Evolutionary conservation across 2,797 vertebrate genomes (phyloP), one percentile per base, ranked within the genome.

Genomic region (Bradypodion ventrale): DNA sequence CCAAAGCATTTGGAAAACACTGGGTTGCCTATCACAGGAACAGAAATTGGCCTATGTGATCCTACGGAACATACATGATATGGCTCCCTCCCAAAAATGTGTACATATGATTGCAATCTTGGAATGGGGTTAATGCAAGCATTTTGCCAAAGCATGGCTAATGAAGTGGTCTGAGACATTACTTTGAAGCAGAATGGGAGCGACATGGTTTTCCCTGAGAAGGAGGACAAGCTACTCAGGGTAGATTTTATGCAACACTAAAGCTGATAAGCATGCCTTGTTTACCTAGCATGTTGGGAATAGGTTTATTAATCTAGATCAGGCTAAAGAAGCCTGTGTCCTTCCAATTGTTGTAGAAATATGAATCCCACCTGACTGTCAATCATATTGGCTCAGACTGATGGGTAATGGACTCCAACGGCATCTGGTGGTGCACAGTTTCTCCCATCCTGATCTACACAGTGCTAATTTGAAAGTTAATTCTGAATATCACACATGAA

Each of bases 401-500:
- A 25, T 69, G 68, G 21, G 7, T 3, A 69, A 35, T 23, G 3
- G 15, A 69, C 15, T 68, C 32, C 35, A 68, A 35, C 16, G 35
- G 35, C 65, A 68, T 5, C n/a, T 40, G 9, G 7, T 19, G 16
- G 32, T n/a, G 4, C 4, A 37, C 35, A 25, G 7, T 8, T 69
- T 69, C 40, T 21, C 21, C 21, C 3, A 16, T 69, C 68, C 8
- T 40, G 4, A 40, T 40, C 35, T 40, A 46, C 37, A 29, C 23
- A 80, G 65, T 80, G 40, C 19, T 75, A 75, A 7, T 40, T 0
- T 0, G 40, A 84, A 88, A 87, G 13, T 82, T 0, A 1, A 7
- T 42, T 74, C 56, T 76, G 29, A 78, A 90, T 73, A 78, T 85
- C 73, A 37, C 62, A 49, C 73, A 32, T 66, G 27, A 49, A 63